These are phyloP conservation scores for Bombycilla garrulus DNA, from an alignment of 2,113 vertebrate genomes.

Conservation along the genomic window DNA sequence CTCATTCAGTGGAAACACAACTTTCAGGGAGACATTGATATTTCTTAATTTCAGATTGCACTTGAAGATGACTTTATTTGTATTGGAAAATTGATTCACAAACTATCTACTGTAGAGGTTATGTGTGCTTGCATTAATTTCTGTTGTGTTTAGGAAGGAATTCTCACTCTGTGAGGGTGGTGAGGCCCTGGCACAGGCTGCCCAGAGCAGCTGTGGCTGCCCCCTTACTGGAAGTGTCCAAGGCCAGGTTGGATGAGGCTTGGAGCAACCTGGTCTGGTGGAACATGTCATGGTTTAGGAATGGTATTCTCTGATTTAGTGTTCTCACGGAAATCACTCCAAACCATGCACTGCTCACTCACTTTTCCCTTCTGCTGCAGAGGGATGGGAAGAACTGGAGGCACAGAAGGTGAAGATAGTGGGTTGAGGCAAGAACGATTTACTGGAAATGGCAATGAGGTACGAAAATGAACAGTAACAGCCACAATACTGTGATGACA, in stretches of 20 bases:
- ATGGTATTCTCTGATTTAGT: not conserved
- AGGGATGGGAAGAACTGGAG: not conserved
- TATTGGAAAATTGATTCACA: not conserved
- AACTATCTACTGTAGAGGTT: too few species aligned
- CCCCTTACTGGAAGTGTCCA: not conserved
- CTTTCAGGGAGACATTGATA: not conserved
- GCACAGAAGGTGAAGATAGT: not conserved
- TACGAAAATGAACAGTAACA: not conserved
- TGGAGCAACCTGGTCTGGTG: accelerated
- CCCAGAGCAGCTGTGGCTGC: not conserved
- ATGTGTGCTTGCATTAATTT: not conserved
- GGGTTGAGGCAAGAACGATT: not conserved
- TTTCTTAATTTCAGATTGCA: not conserved
- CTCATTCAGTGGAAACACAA: not conserved
- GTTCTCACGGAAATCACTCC: not conserved
- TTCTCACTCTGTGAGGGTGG: not conserved
- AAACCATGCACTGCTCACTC: too few species aligned
- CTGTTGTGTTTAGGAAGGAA: not conserved
- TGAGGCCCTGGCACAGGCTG: accelerated
- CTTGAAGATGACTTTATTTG: not conserved
- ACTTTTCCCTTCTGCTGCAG: accelerated
- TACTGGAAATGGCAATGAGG: not conserved
- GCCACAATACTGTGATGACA: not conserved
- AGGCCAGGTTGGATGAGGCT: not conserved
- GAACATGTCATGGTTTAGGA: accelerated